Percentiles rank a stretch among this genome's conserved stretches.
Conservation (phyloP, 2,113 vertebrate species). For the Hippopotamus amphibius region DNA sequence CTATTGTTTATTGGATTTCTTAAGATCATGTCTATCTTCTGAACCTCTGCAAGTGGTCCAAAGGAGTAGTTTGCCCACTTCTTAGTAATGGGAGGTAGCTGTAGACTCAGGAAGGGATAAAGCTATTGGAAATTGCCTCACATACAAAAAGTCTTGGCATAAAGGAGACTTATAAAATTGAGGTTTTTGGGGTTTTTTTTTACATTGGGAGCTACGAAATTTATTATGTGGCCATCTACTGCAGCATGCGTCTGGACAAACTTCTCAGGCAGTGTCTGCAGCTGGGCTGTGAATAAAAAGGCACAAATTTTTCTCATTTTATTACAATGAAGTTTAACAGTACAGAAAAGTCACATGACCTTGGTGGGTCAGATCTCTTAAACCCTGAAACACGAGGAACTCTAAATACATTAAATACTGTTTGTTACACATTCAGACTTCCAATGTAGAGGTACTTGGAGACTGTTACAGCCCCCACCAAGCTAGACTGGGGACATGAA, state of each 20-base stretch:
- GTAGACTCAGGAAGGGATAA: background rate
- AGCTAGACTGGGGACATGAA: constrained; percentile 97
- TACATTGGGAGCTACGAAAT: constrained; percentile 77
- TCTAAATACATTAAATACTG: constrained; percentile 93
- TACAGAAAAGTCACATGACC: constrained; percentile 74
- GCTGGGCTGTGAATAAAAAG: constrained; percentile 95
- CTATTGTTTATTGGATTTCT: background rate
- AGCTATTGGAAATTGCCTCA: background rate
- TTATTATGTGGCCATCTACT: constrained; percentile 84
- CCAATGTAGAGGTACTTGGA: constrained; percentile 88
- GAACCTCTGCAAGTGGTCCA: background rate
- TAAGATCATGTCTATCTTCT: background rate
- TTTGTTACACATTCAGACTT: constrained; percentile 89
- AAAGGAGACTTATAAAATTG: background rate
- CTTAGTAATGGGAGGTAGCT: background rate
- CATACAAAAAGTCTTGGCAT: background rate
- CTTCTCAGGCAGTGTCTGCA: constrained; percentile 93
- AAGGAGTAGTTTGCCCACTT: background rate
- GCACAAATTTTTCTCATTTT: constrained; percentile 95
- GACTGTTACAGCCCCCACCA: constrained; percentile 97
- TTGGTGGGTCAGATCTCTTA: constrained; percentile 90
- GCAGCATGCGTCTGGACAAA: constrained; percentile 93
- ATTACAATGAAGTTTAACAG: constrained; percentile 85
- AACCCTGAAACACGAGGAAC: constrained; percentile 93
- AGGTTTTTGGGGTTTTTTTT: background rate